phyloP scores from a whole-genome alignment of 2,888 invertebrate genomes.

The Uropetala carovei region DNA sequence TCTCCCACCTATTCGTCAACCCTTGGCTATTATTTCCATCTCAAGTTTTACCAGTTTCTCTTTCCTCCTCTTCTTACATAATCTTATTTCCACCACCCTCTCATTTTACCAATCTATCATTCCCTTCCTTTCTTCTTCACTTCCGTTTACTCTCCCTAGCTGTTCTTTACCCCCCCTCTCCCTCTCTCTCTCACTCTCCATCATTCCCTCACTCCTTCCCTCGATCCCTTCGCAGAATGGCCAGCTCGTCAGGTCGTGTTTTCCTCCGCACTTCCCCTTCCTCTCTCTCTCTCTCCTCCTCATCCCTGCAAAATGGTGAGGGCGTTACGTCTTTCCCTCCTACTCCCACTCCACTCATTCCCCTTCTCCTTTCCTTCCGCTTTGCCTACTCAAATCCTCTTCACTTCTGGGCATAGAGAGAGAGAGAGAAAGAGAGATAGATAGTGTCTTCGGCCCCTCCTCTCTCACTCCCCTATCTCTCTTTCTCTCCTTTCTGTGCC shows the following conservation, averaged over 20 bases:
- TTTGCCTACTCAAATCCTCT: slow-evolving; percentile 27
- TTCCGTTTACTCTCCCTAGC: background rate
- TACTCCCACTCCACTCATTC: too few relatives aligned
- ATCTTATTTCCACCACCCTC: too few relatives aligned
- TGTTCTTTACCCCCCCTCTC: background rate
- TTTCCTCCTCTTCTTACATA: too few relatives aligned
- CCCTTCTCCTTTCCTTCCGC: background rate
- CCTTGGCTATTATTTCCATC: background rate
- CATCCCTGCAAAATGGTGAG: background rate
- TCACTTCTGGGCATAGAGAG: slow-evolving; percentile 1
- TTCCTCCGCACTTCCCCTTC: background rate
- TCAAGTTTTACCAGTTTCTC: too few relatives aligned
- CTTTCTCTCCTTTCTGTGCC: background rate
- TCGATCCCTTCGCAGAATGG: background rate
- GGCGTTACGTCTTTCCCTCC: slow-evolving; percentile 2
- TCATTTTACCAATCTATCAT: background rate
- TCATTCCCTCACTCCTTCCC: background rate
- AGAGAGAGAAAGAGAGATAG: slow-evolving; percentile 1
- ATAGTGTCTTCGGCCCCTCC: slow-evolving; percentile 17
- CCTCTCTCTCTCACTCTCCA: background rate
- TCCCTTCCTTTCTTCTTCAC: background rate
- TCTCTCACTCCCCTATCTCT: background rate
- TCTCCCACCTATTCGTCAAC: background rate
- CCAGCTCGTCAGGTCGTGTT: background rate
- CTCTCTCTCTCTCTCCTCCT: background rate